Conservation (phyloP, 2,888 invertebrate species). For the Troides helena region DNA sequence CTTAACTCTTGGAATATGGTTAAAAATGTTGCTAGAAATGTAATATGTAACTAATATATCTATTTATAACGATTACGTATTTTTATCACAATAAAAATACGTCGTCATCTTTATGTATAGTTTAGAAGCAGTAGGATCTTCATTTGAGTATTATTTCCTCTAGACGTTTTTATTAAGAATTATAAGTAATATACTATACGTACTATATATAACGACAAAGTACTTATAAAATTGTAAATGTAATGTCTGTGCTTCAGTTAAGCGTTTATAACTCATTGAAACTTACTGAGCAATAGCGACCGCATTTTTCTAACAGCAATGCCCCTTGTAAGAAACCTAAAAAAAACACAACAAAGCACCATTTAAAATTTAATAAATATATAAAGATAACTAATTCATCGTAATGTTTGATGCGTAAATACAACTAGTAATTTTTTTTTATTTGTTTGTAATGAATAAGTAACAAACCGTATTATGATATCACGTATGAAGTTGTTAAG, state of each 20-base stretch:
- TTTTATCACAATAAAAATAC: constrained; percentile 3
- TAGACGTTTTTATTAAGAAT: constrained; percentile 1
- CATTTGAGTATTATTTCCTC: neutral
- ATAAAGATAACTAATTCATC: neutral
- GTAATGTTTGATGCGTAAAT: neutral
- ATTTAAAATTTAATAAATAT: neutral
- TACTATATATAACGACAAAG: neutral
- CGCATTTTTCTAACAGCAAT: constrained; percentile 28
- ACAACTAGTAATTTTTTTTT: neutral
- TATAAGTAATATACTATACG: neutral
- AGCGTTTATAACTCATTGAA: no score
- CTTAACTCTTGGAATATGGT: no score
- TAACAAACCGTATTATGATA: constrained; percentile 29
- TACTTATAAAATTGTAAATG: no score
- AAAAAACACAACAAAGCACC: neutral
- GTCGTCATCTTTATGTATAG: constrained; percentile 15
- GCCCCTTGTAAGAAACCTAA: neutral
- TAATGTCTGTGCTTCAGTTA: no score
- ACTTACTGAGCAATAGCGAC: constrained; percentile 34
- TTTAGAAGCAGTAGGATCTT: neutral
- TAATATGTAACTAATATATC: no score
- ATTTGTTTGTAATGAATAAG: neutral
- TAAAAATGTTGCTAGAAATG: no score
- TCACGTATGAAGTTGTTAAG: constrained; percentile 28
- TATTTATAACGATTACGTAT: no score